phyloP scores from a whole-genome alignment of 2,888 invertebrate genomes.

The Onthophagus sagittarius region DNA sequence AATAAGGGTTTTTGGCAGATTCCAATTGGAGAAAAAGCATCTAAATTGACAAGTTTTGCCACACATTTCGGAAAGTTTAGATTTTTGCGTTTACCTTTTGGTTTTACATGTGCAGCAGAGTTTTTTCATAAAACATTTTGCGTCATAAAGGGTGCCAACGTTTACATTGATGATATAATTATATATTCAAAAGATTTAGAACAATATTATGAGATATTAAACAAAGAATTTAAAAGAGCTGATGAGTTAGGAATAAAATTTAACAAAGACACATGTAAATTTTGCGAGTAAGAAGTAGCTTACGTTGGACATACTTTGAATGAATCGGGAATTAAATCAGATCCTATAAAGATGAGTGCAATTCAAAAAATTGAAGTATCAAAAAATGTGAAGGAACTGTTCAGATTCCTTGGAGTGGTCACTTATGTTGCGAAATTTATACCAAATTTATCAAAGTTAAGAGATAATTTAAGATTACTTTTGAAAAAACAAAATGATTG shows the following conservation, averaged over 20 bases:
- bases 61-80: constrained; percentile 15
- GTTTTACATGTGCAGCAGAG: neutral
- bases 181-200: constrained; percentile 4
- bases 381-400: constrained; percentile 27
- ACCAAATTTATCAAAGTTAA: no score
- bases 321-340: constrained; percentile 25
- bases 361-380: constrained; percentile 28
- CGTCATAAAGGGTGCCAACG: neutral
- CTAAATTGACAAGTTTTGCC: constrained; percentile 12
- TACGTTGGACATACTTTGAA: constrained; percentile 26
- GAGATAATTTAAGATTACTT: no score
- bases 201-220: constrained; percentile 16
- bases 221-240: neutral
- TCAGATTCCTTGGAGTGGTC: constrained; percentile 32
- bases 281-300: constrained; percentile 21
- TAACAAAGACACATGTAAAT: constrained; percentile 25
- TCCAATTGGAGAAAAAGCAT: constrained; percentile 10
- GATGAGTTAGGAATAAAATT: constrained; percentile 17
- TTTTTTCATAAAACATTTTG: neutral
- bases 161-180: constrained; percentile 23
- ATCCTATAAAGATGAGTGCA: constrained; percentile 25
- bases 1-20: constrained; percentile 10
- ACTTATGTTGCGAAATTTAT: constrained; percentile 31
- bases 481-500: constrained; percentile 14
- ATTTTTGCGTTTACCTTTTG: constrained; percentile 13